These are phyloP conservation scores for Trachops cirrhosus DNA, from an alignment of 2,797 vertebrate species.

Conservation along the genomic window DNA sequence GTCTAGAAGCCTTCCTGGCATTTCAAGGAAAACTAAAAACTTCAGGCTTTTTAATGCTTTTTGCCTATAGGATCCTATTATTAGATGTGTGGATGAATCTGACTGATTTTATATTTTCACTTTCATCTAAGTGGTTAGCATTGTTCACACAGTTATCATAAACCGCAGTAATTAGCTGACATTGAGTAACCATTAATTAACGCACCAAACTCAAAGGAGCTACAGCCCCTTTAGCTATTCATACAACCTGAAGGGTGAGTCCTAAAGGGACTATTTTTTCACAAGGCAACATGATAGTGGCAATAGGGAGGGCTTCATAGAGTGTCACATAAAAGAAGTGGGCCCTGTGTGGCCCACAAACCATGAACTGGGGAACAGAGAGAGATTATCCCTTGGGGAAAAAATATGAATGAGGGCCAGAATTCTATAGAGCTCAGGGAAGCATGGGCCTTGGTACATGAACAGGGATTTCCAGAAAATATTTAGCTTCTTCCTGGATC, in stretches of 20 bases:
- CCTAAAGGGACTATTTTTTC: not conserved
- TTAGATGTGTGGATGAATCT: not conserved
- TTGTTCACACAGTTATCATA: not conserved
- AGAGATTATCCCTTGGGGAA: not conserved
- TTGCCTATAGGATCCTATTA: not conserved
- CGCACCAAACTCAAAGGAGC: not conserved
- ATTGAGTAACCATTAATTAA: not conserved
- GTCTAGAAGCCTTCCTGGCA: not conserved
- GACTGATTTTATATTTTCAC: not conserved
- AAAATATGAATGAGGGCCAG: not conserved
- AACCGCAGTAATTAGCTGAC: not conserved
- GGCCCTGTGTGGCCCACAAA: not conserved
- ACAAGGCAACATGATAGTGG: not conserved
- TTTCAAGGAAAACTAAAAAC: not conserved
- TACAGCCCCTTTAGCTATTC: not conserved
- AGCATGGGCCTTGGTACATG: not conserved
- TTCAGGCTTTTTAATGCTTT: not conserved
- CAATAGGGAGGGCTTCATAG: not conserved
- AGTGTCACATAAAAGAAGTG: not conserved
- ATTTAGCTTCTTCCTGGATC: not conserved
- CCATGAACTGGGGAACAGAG: not conserved
- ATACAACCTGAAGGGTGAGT: not conserved
- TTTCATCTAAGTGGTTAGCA: not conserved
- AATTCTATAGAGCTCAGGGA: slow-evolving; percentile 11
- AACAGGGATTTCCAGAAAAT: slow-evolving; percentile 15